phyloP scores from a whole-genome alignment of 2,113 vertebrate genomes.

The Mellivora capensis region DNA sequence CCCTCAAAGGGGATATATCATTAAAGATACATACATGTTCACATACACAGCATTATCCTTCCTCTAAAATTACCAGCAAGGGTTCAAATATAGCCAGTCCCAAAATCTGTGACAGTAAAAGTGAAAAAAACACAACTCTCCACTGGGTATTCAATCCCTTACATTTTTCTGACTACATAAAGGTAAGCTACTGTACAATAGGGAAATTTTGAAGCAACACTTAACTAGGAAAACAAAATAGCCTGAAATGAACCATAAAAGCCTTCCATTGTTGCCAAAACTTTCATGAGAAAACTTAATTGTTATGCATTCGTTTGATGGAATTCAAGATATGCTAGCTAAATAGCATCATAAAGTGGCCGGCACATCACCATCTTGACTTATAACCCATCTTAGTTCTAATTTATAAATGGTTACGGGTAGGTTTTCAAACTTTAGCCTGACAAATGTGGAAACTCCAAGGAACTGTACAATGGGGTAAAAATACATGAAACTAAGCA shows the following conservation, averaged over 20 bases:
- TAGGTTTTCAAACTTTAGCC: not conserved
- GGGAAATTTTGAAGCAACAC: not conserved
- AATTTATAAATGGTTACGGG: not conserved
- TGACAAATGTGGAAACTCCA: not conserved
- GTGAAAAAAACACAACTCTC: not conserved
- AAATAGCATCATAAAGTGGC: not conserved
- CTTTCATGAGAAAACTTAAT: not conserved
- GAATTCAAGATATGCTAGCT: not conserved
- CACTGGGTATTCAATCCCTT: not conserved
- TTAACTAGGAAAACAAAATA: not conserved
- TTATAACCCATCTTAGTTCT: not conserved
- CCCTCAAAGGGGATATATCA: not conserved
- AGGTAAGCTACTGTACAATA: not conserved
- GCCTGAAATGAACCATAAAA: not conserved
- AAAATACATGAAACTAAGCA: not conserved
- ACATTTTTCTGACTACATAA: not conserved
- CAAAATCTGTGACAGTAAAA: not conserved
- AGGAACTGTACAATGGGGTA: not conserved
- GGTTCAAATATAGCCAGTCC: not conserved
- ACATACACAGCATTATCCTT: not conserved
- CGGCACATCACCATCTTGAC: not conserved
- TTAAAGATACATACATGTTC: not conserved
- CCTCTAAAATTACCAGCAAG: not conserved
- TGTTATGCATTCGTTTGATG: not conserved
- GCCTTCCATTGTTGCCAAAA: not conserved